Evolutionary conservation across 23 tunicate genomes (phyloP).

Genomic region (Trididemnum nubilum): DNA sequence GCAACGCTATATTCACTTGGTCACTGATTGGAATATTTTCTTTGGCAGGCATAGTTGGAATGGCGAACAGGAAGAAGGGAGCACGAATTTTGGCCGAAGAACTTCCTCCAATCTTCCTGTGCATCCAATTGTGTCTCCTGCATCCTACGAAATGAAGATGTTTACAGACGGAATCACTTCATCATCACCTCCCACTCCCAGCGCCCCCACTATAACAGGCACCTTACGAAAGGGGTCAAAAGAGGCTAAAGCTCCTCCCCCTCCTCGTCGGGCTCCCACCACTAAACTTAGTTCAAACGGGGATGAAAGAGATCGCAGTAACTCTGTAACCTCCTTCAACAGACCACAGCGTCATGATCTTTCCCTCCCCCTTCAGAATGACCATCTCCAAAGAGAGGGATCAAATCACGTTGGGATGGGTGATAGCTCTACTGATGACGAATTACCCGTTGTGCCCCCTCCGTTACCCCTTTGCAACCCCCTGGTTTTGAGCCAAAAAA

Average conservation of each 20-base stretch:
- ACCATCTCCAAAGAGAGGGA: too few relatives aligned
- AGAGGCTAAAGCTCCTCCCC: constrained; percentile 32
- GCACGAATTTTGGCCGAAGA: constrained; percentile 16
- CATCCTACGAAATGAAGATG: neutral
- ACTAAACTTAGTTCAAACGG: constrained; percentile 21
- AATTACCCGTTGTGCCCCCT: constrained; percentile 47
- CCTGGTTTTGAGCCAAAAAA: constrained; percentile 20
- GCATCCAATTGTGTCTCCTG: constrained; percentile 33
- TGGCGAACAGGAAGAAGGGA: constrained; percentile 22
- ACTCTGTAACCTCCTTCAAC: neutral
- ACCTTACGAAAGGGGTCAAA: neutral
- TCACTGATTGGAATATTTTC: too few relatives aligned
- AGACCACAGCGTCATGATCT: neutral
- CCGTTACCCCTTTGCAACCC: constrained; percentile 52
- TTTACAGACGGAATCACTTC: constrained; percentile 33
- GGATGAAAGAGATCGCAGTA: neutral
- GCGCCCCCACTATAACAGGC: neutral
- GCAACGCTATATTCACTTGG: too few relatives aligned
- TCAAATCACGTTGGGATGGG: neutral
- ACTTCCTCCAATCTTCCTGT: neutral
- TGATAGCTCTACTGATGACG: constrained; percentile 36
- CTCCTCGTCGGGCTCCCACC: constrained; percentile 52
- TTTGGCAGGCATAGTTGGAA: constrained; percentile 49
- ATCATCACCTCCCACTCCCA: neutral
- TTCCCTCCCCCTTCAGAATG: neutral